phyloP scores from a whole-genome alignment of 2,113 vertebrate species.

The Mionectes macconnelli region DNA sequence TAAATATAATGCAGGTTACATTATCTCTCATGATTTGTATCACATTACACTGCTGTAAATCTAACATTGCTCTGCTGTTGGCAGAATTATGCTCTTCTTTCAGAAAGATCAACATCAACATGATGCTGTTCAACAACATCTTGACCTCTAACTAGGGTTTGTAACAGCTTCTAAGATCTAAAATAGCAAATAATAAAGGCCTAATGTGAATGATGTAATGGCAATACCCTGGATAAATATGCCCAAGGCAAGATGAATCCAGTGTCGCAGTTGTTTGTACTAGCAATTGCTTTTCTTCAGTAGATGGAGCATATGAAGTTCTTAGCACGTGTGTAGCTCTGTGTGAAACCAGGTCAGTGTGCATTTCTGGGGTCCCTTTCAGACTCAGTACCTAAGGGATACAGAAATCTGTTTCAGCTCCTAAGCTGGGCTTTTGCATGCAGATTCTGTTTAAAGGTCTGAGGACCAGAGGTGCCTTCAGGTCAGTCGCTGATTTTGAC shows the following conservation, averaged over 20 bases:
- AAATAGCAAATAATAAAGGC: not conserved
- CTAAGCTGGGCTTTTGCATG: not conserved
- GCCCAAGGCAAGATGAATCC: slow-evolving; percentile 8
- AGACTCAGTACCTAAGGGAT: not conserved
- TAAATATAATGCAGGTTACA: not conserved
- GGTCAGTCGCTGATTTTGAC: not conserved
- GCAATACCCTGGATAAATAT: slow-evolving; percentile 12
- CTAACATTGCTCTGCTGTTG: not conserved
- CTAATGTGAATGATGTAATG: not conserved
- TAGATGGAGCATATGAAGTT: not conserved
- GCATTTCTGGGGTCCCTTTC: not conserved
- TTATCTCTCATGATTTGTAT: not conserved
- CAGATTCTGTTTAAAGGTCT: not conserved
- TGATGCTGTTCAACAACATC: slow-evolving; percentile 8
- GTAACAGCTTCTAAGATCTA: not conserved
- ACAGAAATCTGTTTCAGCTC: not conserved
- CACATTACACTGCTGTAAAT: not conserved
- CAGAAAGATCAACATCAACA: not conserved
- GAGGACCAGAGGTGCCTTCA: not conserved
- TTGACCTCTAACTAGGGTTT: slow-evolving; percentile 16
- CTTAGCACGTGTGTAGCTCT: not conserved
- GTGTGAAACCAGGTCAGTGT: not conserved
- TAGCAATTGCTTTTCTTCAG: not conserved
- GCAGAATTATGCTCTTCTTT: not conserved
- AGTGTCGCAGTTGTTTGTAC: not conserved